Evolutionary conservation across 2,888 invertebrate species (phyloP).

Genomic region (Pseudococcus jackbeardsleyi): DNA sequence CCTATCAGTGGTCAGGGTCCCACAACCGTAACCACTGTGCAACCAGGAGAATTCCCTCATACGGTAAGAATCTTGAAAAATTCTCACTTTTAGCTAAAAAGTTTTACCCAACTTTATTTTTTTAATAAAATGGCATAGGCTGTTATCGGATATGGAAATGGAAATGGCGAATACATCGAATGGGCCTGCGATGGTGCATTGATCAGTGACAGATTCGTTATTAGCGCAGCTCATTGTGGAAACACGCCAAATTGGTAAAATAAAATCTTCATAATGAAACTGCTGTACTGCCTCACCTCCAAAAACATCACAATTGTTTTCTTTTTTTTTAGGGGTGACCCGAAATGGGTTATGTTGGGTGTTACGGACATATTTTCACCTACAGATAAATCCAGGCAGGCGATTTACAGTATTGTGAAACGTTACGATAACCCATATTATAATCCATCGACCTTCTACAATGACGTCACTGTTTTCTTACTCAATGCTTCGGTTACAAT

Average conservation of each 20-base stretch:
- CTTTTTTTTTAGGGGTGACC: not conserved
- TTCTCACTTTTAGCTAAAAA: too few species aligned
- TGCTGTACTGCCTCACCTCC: too few species aligned
- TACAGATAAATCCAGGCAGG: not conserved
- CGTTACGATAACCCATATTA: not conserved
- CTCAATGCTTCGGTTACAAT: not conserved
- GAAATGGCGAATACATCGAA: not conserved
- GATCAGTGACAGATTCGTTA: not conserved
- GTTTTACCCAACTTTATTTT: too few species aligned
- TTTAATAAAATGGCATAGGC: not conserved
- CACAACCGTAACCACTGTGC: not conserved
- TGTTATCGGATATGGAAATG: not conserved
- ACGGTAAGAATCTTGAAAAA: not conserved
- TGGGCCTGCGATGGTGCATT: not conserved
- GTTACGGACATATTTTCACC: not conserved
- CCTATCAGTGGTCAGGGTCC: not conserved
- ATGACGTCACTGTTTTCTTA: constrained; percentile 24
- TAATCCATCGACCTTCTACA: not conserved
- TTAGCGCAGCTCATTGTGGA: not conserved
- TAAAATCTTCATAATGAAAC: not conserved
- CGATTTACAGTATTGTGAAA: not conserved
- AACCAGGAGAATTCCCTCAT: not conserved
- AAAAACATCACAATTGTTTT: not conserved
- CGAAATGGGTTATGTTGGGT: not conserved
- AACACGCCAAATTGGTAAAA: not conserved